Evolutionary conservation across 2,797 vertebrate species (phyloP), one percentile per base, ranked within the genome.

Genomic region (Sylvilagus floridanus): DNA sequence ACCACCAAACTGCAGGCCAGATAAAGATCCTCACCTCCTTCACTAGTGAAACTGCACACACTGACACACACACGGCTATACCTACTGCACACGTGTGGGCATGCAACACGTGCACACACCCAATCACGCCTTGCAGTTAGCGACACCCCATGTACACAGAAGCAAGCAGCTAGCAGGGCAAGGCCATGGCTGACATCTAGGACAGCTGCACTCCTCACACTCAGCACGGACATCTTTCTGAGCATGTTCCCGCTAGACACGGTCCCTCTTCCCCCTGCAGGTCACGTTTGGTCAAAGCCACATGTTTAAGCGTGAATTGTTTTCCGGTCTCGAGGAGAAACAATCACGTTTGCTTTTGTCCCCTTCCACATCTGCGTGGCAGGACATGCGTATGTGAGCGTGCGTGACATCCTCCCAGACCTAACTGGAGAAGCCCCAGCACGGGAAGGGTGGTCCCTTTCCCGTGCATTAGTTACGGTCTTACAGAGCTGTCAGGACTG

Each of bases 31-130:
- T 81, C 35, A 42, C 12, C 30, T 84, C n/a, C 13, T 65, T 81
- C 50, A 76, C 57, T n/a, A 22, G 10, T 1, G 50, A 68, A 47
- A 30, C 9, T n/a, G 54, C 54, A 57, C 19, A 16, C 54, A 57
- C 54, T 21, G 16, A 57, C 14, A 17, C 0, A 57, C 54, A 21
- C 54, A 57, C 17, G 7, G 42, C 7, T 5, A 17, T 0, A 47
- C 19, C 60, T 84, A 24, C 1, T 35, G 1, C 21, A 30, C 17
- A 5, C 0, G 2, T 30, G 50, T 68, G 68, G 76, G 37, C 8
- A 28, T 5, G 26, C 17, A 54, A 47, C 11, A 35, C 12, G 37
- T 0, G 5, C 1, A 42, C 17, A 50, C 0, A 0, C 32, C 14
- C 52, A 16, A 5, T 10, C 2, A 3, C 12, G 54, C 62, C 35